Evolutionary conservation across 35 echinoderm and acorn worm species (phyloP), one percentile per base, ranked within the genome.

Genomic region (Ptychodera flava): DNA sequence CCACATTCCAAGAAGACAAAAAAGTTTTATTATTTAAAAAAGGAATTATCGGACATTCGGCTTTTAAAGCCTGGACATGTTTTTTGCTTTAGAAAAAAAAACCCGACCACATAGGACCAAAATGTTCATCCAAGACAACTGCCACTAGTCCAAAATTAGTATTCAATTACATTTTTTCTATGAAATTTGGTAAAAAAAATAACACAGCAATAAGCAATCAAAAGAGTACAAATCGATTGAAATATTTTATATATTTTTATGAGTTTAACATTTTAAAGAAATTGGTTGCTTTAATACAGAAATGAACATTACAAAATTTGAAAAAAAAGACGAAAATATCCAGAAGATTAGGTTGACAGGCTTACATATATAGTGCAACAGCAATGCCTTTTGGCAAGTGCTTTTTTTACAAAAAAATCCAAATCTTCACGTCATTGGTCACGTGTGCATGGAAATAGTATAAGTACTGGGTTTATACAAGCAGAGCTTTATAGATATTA

Each of bases 111-210:
- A 64, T 64, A 64, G 45, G 45, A 64, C 45, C 45, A 64, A 64
- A n/a, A n/a, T n/a, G n/a, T n/a, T n/a, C n/a, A n/a, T n/a, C n/a
- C n/a, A n/a, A n/a, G n/a, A n/a, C n/a, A n/a, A n/a, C n/a, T n/a
- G n/a, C n/a, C n/a, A n/a, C n/a, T n/a, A n/a, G n/a, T n/a, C n/a
- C n/a, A n/a, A n/a, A n/a, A n/a, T n/a, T n/a, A n/a, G n/a, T n/a
- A n/a, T n/a, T n/a, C n/a, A n/a, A n/a, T n/a, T 64, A 64, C 45
- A 64, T 64, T 64, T 64, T n/a, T 64, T 64, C 45, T 64, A 64
- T 64, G 45, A 64, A 64, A 64, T 64, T 64, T 64, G 45, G 45
- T 64, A 64, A 64, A 64, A 64, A 64, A 6, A 64, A 64, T 22
- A 22, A 64, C 6, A 64, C 45, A 64, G 45, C 45, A 64, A 64